A percentile compares a stretch with the other conserved stretches of the same genome.
phyloP scores from a whole-genome alignment of 2,888 invertebrate genomes.

The Plagodis pulveraria region DNA sequence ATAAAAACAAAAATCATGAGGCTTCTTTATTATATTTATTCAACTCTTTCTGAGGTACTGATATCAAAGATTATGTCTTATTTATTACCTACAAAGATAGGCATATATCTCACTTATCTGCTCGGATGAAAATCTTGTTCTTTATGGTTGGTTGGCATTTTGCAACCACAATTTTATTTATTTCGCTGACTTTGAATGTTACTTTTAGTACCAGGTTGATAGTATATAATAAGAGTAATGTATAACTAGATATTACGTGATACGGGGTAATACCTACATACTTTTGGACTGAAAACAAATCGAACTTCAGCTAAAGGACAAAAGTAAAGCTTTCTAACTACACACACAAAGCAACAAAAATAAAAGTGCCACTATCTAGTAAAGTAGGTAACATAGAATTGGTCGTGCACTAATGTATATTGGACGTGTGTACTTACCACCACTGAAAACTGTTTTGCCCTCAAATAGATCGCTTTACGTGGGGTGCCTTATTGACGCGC shows the following conservation, averaged over 20 bases:
- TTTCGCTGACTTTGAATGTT: not conserved
- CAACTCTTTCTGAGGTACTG: conserved; percentile 2
- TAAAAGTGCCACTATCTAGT: conserved; percentile 13
- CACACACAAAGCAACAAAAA: conserved; percentile 12
- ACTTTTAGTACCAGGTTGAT: conserved; percentile 7
- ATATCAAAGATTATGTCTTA: conserved; percentile 21
- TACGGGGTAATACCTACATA: conserved; percentile 10
- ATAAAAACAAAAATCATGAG: conserved; percentile 14
- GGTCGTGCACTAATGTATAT: conserved; percentile 23
- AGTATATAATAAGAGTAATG: conserved; percentile 1
- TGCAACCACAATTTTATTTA: not conserved
- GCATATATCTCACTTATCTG: conserved; percentile 13
- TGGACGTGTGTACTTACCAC: conserved; percentile 38
- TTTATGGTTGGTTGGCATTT: not conserved
- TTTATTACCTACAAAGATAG: conserved; percentile 19
- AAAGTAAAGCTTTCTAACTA: conserved; percentile 17
- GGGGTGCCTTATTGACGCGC: conserved; percentile 48
- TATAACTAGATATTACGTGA: conserved; percentile 13
- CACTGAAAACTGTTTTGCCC: conserved; percentile 53
- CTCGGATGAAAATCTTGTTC: conserved; percentile 10
- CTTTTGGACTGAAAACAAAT: conserved; percentile 5
- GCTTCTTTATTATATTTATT: conserved; percentile 15
- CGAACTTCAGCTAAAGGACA: conserved; percentile 2
- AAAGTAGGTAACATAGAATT: conserved; percentile 10
- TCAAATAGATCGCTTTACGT: conserved; percentile 51